Conservation (phyloP, 1,140 invertebrate species). For the Anoplophora glabripennis region DNA sequence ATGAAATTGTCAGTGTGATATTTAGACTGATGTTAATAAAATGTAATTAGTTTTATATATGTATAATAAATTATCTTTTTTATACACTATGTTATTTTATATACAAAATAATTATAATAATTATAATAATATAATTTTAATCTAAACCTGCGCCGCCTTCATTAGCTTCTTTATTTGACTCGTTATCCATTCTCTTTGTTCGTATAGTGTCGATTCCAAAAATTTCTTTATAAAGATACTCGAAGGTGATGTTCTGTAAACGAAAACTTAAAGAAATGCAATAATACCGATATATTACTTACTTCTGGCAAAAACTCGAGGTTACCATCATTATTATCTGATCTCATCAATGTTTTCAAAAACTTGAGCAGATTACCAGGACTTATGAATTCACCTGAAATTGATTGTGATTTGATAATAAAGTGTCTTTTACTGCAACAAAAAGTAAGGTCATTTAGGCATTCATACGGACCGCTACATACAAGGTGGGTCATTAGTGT, state of each 20-base stretch:
- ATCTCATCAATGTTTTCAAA: constrained; percentile 24
- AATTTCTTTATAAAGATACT: constrained; percentile 31
- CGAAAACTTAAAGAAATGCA: neutral
- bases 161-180: too few relatives aligned
- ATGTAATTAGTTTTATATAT: constrained; percentile 16
- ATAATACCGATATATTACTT: constrained; percentile 8
- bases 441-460: too few relatives aligned
- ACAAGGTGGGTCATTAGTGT: too few relatives aligned
- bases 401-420: neutral
- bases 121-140: too few relatives aligned
- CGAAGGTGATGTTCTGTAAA: constrained; percentile 30
- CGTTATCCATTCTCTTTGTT: neutral
- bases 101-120: too few relatives aligned
- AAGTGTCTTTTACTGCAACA: too few relatives aligned
- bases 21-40: constrained; percentile 15
- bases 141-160: too few relatives aligned
- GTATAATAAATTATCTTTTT: constrained; percentile 8
- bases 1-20: constrained; percentile 17
- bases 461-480: too few relatives aligned
- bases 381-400: constrained; percentile 34
- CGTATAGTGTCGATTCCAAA: constrained; percentile 32
- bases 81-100: neutral
- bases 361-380: constrained; percentile 16
- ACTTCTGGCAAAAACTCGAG: constrained; percentile 36
- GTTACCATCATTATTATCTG: constrained; percentile 19